Conservation (phyloP, 2,113 vertebrate genomes). For the Carettochelys insculpta region DNA sequence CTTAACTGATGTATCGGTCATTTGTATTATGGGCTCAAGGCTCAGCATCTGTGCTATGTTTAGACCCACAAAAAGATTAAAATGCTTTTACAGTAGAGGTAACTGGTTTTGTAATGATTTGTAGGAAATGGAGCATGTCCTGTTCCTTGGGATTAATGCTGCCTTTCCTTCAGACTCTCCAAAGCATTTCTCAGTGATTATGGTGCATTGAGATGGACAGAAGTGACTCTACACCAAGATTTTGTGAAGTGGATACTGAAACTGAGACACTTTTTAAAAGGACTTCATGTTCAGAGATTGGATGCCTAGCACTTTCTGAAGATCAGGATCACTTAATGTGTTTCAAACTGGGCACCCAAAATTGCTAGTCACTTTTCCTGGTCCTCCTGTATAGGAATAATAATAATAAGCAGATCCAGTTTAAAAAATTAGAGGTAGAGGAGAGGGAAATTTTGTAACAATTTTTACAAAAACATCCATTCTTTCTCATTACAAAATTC, state of each 20-base stretch:
- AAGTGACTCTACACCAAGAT: background rate
- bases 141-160: background rate
- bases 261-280: background rate
- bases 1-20: background rate
- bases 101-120: conserved; percentile 48
- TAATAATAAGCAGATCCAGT: background rate
- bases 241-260: background rate
- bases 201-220: background rate
- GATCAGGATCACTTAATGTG: background rate
- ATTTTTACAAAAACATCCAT: background rate
- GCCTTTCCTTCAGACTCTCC: background rate
- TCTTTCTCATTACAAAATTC: background rate
- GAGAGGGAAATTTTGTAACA: background rate
- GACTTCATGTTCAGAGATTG: background rate
- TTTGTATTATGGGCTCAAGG: conserved; percentile 4
- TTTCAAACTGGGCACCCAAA: too few relatives aligned
- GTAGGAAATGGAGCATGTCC: background rate
- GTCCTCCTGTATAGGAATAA: background rate
- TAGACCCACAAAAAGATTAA: conserved; percentile 47
- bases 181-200: background rate
- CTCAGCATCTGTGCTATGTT: conserved; percentile 25
- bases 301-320: background rate
- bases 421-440: background rate
- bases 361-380: background rate
- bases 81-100: conserved; percentile 9